Percentiles rank a stretch among this genome's conserved stretches.
phyloP scores from a whole-genome alignment of 2,888 invertebrate species.

The Drosophila barbarae region DNA sequence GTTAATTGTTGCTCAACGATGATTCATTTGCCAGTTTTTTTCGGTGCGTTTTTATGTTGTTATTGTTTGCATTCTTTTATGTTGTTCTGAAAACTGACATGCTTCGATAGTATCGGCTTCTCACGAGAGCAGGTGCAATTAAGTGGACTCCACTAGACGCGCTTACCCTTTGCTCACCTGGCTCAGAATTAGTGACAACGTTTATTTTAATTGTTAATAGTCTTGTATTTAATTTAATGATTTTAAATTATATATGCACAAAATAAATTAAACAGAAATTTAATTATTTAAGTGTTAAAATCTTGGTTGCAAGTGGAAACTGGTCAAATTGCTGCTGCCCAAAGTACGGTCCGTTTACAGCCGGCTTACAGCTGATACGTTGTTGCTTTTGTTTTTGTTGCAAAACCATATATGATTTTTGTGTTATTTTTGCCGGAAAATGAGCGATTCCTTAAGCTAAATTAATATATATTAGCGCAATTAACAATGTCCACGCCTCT shows the following conservation, averaged over 20 bases:
- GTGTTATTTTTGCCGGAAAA: constrained; percentile 18
- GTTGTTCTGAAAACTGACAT: constrained; percentile 13
- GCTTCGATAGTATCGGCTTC: background rate
- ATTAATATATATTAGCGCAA: background rate
- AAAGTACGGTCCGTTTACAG: background rate
- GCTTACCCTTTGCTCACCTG: background rate
- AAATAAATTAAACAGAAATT: background rate
- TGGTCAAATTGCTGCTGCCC: no score
- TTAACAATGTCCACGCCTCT: constrained; percentile 81
- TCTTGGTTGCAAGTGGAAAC: background rate
- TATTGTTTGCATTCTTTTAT: constrained; percentile 55
- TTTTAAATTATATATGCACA: background rate
- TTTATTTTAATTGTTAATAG: background rate
- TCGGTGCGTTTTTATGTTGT: constrained; percentile 49
- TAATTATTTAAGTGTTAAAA: background rate
- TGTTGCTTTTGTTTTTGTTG: constrained; percentile 35
- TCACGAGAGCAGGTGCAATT: background rate
- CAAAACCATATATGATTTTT: constrained; percentile 24
- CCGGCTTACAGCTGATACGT: constrained; percentile 23
- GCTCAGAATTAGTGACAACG: background rate
- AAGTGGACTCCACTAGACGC: background rate
- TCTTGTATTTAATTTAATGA: background rate
- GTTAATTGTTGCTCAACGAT: constrained; percentile 41
- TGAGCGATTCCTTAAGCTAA: constrained; percentile 1
- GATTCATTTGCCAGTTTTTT: constrained; percentile 51